phyloP scores from a whole-genome alignment of 2,888 invertebrate genomes.

The Clistopyga incitator region DNA sequence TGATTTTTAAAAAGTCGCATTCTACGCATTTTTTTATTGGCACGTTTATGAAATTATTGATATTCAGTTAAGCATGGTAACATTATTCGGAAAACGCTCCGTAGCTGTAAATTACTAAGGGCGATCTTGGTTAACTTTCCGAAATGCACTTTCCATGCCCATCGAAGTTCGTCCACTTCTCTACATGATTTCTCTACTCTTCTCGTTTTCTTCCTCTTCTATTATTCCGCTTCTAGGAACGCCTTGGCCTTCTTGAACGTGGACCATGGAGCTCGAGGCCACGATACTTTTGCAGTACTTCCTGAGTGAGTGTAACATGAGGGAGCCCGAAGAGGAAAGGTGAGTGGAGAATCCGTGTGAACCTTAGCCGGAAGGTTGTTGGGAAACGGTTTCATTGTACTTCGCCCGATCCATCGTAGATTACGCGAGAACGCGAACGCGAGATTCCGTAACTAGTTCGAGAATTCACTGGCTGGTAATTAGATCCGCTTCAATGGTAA shows the following conservation, averaged over 20 bases:
- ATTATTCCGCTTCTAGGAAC: conserved; percentile 14
- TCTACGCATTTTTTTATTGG: not conserved
- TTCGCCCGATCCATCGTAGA: conserved; percentile 59
- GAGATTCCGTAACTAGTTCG: conserved; percentile 72
- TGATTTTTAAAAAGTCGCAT: not conserved
- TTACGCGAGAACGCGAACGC: conserved; percentile 49
- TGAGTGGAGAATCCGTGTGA: conserved; percentile 56
- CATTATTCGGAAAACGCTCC: not conserved
- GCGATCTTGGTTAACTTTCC: conserved; percentile 37
- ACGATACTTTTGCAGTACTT: not conserved
- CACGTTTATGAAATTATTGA: not conserved
- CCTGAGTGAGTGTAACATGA: conserved; percentile 21
- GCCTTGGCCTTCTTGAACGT: conserved; percentile 23
- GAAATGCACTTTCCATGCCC: conserved; percentile 26
- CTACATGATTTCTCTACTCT: conserved; percentile 8
- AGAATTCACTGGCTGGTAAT: conserved; percentile 75
- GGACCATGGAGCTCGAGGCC: conserved; percentile 16
- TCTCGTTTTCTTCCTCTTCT: conserved; percentile 32
- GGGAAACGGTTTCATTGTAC: conserved; percentile 71
- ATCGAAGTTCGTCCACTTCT: not conserved
- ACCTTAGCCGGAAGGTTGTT: conserved; percentile 73
- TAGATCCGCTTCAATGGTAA: conserved; percentile 76
- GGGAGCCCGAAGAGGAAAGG: conserved; percentile 28
- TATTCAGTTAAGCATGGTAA: not conserved
- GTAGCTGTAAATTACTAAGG: not conserved